Conservation (phyloP, 2,113 vertebrate species). For the Mixornis gularis region DNA sequence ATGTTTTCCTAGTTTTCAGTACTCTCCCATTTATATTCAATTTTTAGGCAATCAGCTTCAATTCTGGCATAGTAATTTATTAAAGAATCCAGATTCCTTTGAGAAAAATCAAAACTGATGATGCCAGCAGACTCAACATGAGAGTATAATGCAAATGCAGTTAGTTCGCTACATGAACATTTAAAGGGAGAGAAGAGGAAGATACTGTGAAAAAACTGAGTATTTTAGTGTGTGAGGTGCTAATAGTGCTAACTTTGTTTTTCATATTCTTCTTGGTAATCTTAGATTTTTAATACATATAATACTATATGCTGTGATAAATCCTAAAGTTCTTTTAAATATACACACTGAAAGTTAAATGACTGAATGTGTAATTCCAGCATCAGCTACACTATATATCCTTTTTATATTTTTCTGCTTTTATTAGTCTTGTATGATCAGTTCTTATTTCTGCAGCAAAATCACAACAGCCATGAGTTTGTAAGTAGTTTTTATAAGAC, state of each 20-base stretch:
- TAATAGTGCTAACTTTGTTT: not conserved
- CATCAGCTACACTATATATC: not conserved
- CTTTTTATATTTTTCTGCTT: not conserved
- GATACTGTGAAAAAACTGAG: not conserved
- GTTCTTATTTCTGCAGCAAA: not conserved
- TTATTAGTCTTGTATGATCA: not conserved
- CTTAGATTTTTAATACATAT: not conserved
- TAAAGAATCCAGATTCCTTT: slow-evolving; percentile 14
- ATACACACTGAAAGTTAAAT: not conserved
- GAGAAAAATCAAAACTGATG: slow-evolving; percentile 34
- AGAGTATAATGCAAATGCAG: not conserved
- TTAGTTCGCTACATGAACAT: not conserved
- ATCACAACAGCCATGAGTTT: not conserved
- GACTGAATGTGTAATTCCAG: not conserved
- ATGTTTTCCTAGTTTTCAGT: slow-evolving; percentile 36
- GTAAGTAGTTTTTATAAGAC: not conserved
- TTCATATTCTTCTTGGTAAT: not conserved
- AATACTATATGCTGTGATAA: not conserved
- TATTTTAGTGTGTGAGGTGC: not conserved
- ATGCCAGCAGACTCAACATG: slow-evolving; percentile 26
- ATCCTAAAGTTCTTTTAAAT: not conserved
- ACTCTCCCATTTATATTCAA: slow-evolving; percentile 49
- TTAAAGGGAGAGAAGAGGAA: not conserved
- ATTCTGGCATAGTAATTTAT: slow-evolving; percentile 44
- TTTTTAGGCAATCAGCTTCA: slow-evolving; percentile 44